Evolutionary conservation across 2,888 invertebrate genomes (phyloP), one percentile per base, ranked within the genome.

Genomic region (Anoplius nigerrimus): DNA sequence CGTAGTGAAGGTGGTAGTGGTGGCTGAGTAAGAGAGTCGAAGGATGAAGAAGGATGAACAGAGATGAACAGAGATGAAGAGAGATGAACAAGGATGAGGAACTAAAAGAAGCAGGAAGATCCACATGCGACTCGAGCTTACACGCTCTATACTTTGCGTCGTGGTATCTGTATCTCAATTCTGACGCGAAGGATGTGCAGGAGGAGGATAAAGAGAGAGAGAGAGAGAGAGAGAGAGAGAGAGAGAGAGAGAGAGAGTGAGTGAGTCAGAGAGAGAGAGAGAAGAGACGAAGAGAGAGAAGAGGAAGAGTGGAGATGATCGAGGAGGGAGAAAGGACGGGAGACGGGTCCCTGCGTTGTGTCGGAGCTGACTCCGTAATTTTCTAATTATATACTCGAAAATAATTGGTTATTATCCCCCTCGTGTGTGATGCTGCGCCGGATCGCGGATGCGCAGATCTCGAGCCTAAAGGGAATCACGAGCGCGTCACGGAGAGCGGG

Each of bases 361-460:
- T 82, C 81, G 83, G 83, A 74, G 80, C 84, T 83, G 81, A 81
- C 84, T 85, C 87, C 81, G 85, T 87, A 87, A 87, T 87, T 86
- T 87, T 87, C 86, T 87, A 87, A 87, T 87, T 86, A 87, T 87
- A 87, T 83, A 84, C 87, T 87, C 87, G 82, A 87, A 87, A 87
- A 87, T 87, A 87, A 87, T 87, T 87, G 87, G 86, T 86, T 86
- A 87, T 87, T 87, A 87, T 86, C 81, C 83, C 75, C 82, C 78
- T 76, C 78, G 81, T 80, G 74, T 66, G 66, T 55, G 57, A 20
- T 82, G 81, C 80, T 73, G 79, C 68, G 64, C 76, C 61, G 78
- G 80, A 78, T 79, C 80, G 81, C 81, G 81, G 72, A 78, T 80
- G 74, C 78, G 68, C 71, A 65, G 68, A 72, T 74, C 76, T 74